A percentile compares a stretch with the other conserved stretches of the same genome.
phyloP scores from a whole-genome alignment of 2,113 vertebrate species.

The zebrafish (Danio rerio) region DNA sequence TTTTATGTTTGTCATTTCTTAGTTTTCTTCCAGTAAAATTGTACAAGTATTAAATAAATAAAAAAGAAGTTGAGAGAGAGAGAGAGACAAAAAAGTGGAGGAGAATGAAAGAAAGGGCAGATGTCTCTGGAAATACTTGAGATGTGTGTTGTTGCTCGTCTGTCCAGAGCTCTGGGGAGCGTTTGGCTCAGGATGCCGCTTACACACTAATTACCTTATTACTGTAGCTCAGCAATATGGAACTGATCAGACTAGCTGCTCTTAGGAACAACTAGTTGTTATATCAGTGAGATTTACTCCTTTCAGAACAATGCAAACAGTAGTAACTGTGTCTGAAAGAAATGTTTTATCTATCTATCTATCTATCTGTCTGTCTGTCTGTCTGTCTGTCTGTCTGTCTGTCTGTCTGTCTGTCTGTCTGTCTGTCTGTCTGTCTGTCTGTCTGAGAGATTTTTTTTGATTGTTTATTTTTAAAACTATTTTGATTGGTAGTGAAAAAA shows the following conservation, averaged over 20 bases:
- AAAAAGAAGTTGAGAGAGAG: neutral
- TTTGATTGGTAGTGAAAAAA: too few species aligned
- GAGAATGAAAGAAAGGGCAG: neutral
- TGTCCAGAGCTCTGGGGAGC: constrained; percentile 43
- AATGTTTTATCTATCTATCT: neutral
- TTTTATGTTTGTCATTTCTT: constrained; percentile 51
- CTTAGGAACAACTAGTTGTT: constrained; percentile 54
- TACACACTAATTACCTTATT: constrained; percentile 54
- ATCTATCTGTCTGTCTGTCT: neutral
- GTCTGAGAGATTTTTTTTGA: too few species aligned
- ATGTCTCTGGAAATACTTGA: constrained; percentile 56
- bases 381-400: neutral
- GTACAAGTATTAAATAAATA: neutral
- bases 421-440: neutral
- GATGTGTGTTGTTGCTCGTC: constrained; percentile 47
- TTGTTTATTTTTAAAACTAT: too few species aligned
- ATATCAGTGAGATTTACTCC: constrained; percentile 36
- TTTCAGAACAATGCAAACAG: constrained; percentile 17
- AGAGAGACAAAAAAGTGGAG: neutral
- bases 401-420: neutral
- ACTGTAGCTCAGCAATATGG: constrained; percentile 42
- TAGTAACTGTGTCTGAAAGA: neutral
- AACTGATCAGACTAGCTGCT: constrained; percentile 49
- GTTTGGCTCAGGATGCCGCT: constrained; percentile 46
- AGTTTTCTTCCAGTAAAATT: constrained; percentile 32